Evolutionary conservation across 2,888 invertebrate genomes (phyloP).

Genomic region (Erebia ligea): DNA sequence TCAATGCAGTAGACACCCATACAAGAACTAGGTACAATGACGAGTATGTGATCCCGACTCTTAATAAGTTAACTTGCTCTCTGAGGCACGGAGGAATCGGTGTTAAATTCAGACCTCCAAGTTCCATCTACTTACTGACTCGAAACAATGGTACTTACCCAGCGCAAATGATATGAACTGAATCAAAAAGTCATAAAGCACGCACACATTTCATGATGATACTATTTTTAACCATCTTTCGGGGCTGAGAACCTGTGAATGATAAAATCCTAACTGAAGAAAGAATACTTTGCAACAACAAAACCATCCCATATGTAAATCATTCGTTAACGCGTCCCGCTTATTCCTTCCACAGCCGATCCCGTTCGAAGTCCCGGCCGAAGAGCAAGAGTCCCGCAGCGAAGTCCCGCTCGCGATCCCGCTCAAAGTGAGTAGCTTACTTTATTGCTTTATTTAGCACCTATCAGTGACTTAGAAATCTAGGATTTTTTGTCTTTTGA

Average conservation of each 20-base stretch:
- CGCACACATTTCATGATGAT: constrained; percentile 62
- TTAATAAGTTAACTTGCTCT: too few species aligned
- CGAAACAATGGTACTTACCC: too few species aligned
- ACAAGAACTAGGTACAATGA: too few species aligned
- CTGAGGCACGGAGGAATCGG: too few species aligned
- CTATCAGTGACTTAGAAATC: constrained; percentile 29
- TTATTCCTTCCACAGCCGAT: constrained; percentile 49
- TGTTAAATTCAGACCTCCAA: too few species aligned
- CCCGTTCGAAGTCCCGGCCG: constrained; percentile 85
- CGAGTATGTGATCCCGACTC: too few species aligned
- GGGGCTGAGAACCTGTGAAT: constrained; percentile 81
- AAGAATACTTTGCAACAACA: not conserved
- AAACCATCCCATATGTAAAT: not conserved
- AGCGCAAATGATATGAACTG: too few species aligned
- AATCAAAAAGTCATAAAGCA: not conserved
- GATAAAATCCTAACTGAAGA: constrained; percentile 52
- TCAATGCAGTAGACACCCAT: too few species aligned
- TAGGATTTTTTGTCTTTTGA: not conserved
- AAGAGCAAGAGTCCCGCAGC: constrained; percentile 90
- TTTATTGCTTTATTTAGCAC: constrained; percentile 19
- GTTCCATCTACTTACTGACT: too few species aligned
- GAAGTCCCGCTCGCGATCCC: constrained; percentile 90
- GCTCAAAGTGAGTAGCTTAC: constrained; percentile 86
- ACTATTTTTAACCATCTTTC: constrained; percentile 83
- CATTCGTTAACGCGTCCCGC: not conserved